These are phyloP conservation scores for Thaumetopoea pityocampa DNA, from an alignment of 1,140 invertebrate genomes.

Conservation along the genomic window DNA sequence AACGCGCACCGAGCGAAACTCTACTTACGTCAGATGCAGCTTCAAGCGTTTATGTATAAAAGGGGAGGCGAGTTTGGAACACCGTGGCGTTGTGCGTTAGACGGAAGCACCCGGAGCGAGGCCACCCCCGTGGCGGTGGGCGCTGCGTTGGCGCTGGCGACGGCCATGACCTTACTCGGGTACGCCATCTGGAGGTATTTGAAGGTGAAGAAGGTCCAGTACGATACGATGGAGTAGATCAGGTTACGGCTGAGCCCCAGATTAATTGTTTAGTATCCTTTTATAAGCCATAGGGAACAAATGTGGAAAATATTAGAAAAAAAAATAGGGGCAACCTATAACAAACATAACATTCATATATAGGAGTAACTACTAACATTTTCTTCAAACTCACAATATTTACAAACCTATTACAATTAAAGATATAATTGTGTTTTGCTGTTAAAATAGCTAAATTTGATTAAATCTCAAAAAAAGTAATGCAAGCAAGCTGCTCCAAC, in stretches of 20 bases:
- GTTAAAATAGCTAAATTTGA: no score
- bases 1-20: slow-evolving; percentile 73
- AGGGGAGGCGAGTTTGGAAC: slow-evolving; percentile 77
- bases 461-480: no score
- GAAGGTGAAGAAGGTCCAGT: slow-evolving; percentile 93
- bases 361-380: no score
- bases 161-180: slow-evolving; percentile 86
- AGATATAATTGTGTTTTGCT: no score
- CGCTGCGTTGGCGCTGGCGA: slow-evolving; percentile 87
- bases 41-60: slow-evolving; percentile 79
- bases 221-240: slow-evolving; percentile 91
- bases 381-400: no score
- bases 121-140: slow-evolving; percentile 92
- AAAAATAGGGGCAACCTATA: no score
- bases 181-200: slow-evolving; percentile 92
- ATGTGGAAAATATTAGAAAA: no score
- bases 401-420: no score
- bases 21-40: slow-evolving; percentile 76
- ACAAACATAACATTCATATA: no score
- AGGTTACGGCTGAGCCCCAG: slow-evolving; percentile 1
- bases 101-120: slow-evolving; percentile 80
- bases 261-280: no score
- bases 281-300: no score
- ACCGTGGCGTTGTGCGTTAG: slow-evolving; percentile 76
- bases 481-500: no score